Base-by-base conservation (phyloP, 2,888 invertebrate species). In the Scrobipalpa atriplicella region DNA sequence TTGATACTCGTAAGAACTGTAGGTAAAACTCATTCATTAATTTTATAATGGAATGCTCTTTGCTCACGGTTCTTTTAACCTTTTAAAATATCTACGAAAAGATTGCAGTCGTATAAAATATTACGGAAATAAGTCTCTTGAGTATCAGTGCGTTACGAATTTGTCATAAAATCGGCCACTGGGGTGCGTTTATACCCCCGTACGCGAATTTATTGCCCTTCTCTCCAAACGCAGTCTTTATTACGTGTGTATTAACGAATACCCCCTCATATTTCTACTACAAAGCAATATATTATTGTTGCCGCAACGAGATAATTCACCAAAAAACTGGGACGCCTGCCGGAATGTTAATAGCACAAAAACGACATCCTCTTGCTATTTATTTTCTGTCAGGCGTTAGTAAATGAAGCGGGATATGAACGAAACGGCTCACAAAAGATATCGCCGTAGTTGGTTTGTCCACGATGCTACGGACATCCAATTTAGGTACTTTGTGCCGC, bases 151-250 rank as follows among this genome's bases (percentile, higher is more conserved):
- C 77, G 78, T 78, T 73, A 72, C 78, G 79, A 78, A 80, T 82
- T 80, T 73, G 79, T 80, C 76, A 74, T 78, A 79, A 78, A 77
- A 77, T 78, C 71, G 72, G 72, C 72, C 73, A 67, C 75, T 47
- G 70, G 84, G 84, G 80, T 75, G 76, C 76, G 76, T 82, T 83
- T 84, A 81, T 80, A 75, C 76, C 54, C 78, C 76, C 62, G 67
- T 62, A 77, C 87, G 87, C 87, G 75, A 81, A 86, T 88, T 87
- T 88, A 89, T 85, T 84, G 79, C 84, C 66, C 72, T 72, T 75
- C 79, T 77, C 75, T 72, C 72, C 79, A 77, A 77, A 78, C 72
- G 72, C 79, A 75, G 77, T 81, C 81, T 84, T 85, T 86, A 89
- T 84, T 75, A 80, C 81, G 72, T 72, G 78, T 75, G 81, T 85